Percentiles rank a stretch among this genome's conserved stretches.
phyloP scores from a whole-genome alignment of 2,113 vertebrate genomes.

The Osmerus eperlanus region DNA sequence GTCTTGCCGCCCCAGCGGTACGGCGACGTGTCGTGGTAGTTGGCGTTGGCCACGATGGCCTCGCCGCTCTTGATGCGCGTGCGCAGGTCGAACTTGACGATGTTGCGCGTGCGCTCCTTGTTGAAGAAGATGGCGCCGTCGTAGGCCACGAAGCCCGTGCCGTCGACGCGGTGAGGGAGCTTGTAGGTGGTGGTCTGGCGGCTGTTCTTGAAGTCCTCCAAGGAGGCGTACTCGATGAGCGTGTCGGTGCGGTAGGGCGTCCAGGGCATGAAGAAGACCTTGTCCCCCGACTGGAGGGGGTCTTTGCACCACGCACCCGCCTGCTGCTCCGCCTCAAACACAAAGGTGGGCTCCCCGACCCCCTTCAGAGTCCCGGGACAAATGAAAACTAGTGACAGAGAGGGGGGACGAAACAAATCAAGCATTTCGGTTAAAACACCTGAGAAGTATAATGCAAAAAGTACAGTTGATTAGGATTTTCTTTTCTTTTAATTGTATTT shows the following conservation, averaged over 20 bases:
- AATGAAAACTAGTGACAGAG: constrained; percentile 85
- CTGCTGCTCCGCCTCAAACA: constrained; percentile 96
- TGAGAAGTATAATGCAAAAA: not conserved
- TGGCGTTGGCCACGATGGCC: constrained; percentile 97
- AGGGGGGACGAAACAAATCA: not conserved
- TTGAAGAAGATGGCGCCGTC: constrained; percentile 98
- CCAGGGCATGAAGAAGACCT: constrained; percentile 99
- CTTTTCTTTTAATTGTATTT: constrained; percentile 20
- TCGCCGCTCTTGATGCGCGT: constrained; percentile 98
- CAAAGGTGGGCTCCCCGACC: constrained; percentile 88
- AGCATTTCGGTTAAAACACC: constrained; percentile 1
- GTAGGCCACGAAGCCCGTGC: constrained; percentile 96
- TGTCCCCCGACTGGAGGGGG: constrained; percentile 95
- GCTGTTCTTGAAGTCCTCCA: constrained; percentile 90
- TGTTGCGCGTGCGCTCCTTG: constrained; percentile 96
- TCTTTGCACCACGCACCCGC: constrained; percentile 98
- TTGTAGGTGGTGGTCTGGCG: constrained; percentile 94
- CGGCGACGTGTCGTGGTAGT: constrained; percentile 97
- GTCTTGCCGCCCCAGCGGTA: constrained; percentile 98
- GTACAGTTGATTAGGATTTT: too few relatives aligned
- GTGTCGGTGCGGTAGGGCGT: constrained; percentile 97
- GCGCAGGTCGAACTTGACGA: constrained; percentile 96
- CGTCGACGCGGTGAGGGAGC: constrained; percentile 94
- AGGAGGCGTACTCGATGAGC: constrained; percentile 90
- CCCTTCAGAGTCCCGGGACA: constrained; percentile 97